Evolutionary conservation across 2,888 invertebrate species (phyloP), one percentile per base, ranked within the genome.

Genomic region (Margaritifera margaritifera): DNA sequence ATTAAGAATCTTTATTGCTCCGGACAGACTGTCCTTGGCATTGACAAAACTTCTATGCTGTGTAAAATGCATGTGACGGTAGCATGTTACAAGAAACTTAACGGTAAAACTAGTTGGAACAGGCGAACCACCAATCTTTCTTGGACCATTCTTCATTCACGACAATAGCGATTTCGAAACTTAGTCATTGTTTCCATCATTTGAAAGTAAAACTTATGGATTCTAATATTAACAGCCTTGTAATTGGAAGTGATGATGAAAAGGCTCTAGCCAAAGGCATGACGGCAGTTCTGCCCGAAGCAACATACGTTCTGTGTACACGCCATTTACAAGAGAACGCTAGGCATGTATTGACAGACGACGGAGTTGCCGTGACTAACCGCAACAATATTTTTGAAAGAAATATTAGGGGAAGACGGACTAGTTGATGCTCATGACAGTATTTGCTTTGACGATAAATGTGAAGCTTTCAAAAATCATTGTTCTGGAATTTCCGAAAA

Each of bases 141-240:
- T 74, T 8, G 75, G 74, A 22, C 72, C 78, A 19, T 42, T 75
- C 24, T 72, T 67, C 25, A 68, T 73, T 6, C 71, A 75, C 24
- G 69, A 73, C 53, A 71, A 68, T 31, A 74, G 70, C 62, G 75
- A 78, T 55, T 74, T 68, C 64, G 74, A 70, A 19, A 62, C 68
- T 5, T 72, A 66, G 69, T 42, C 64, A 69, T 18, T 70, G 68
- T 57, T 74, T 72, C 54, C 54, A 66, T 19, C 66, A 77, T 42
- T 22, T 71, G 3, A 72, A 61, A 56, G 62, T 60, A 2, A 75
- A 71, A 69, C 53, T 75, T 6, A 60, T n/a, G 2, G 56, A 66
- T 20, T 24, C 22, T 3, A 19, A 50, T 11, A 19, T 56, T 8
- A 4, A 15, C 1, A 68, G 59, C 20, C 52, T 59, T 15, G 64